Percentiles rank a stretch among this genome's conserved stretches.
These are phyloP conservation scores for Grammomys surdaster DNA, from an alignment of 2,113 vertebrate species.

Conservation along the genomic window DNA sequence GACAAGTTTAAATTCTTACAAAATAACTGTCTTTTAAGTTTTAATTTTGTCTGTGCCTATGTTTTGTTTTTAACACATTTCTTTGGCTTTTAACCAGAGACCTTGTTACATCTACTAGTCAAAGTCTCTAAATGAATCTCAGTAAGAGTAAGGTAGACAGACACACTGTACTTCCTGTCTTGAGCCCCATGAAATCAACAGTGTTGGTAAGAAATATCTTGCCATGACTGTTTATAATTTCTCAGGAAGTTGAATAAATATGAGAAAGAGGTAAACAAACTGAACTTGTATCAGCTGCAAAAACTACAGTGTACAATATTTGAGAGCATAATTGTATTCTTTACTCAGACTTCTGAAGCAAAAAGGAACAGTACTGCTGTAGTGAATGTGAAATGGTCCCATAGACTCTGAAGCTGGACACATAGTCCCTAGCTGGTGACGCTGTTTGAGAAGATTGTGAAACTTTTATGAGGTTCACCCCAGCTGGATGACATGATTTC, in stretches of 20 bases:
- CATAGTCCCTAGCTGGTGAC: background rate
- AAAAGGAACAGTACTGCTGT: background rate
- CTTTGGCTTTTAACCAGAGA: background rate
- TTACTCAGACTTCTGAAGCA: background rate
- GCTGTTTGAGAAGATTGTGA: background rate
- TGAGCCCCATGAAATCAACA: background rate
- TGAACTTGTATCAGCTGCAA: background rate
- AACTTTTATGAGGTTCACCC: background rate
- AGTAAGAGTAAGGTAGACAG: background rate
- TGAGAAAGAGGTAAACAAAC: background rate
- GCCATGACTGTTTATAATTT: background rate
- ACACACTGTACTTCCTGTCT: background rate
- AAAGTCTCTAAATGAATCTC: background rate
- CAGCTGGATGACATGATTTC: background rate
- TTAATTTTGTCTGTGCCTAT: background rate
- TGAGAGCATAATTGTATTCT: background rate
- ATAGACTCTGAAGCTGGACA: background rate
- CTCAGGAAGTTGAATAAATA: background rate
- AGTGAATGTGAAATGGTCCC: background rate
- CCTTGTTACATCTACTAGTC: background rate
- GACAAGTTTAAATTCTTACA: background rate
- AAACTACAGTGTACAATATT: background rate
- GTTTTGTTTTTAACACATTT: background rate
- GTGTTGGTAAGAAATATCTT: background rate
- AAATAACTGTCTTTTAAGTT: background rate